These are phyloP conservation scores for Triplophysa yarkandensis DNA, from an alignment of 2,797 vertebrate species.

Conservation along the genomic window DNA sequence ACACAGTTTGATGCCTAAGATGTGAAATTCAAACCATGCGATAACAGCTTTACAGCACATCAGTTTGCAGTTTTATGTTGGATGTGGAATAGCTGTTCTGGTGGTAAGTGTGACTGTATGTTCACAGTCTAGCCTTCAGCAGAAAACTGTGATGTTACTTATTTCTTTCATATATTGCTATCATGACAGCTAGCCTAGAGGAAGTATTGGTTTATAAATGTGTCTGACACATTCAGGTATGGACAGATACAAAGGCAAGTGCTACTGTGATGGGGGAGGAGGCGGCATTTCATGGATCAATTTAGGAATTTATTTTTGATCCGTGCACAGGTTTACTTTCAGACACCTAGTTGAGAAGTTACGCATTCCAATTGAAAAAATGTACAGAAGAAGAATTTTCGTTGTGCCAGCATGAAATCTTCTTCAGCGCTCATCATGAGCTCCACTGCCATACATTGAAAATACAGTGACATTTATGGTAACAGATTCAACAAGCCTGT, in stretches of 20 bases:
- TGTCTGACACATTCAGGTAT: constrained; percentile 3
- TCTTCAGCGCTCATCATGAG: too few relatives aligned
- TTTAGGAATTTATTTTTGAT: too few relatives aligned
- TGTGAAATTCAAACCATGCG: background rate
- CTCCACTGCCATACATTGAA: too few relatives aligned
- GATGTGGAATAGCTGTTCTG: background rate
- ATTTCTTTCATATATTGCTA: background rate
- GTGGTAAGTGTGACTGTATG: background rate
- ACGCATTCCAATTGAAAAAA: too few relatives aligned
- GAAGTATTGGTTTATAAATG: background rate
- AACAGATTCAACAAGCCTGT: too few relatives aligned
- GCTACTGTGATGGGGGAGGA: background rate
- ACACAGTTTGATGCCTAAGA: background rate
- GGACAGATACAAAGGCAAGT: background rate
- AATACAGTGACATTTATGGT: too few relatives aligned
- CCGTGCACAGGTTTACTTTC: too few relatives aligned
- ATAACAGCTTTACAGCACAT: background rate
- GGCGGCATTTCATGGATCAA: background rate
- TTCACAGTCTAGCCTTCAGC: constrained; percentile 1
- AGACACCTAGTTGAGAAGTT: too few relatives aligned
- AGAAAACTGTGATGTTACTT: constrained; percentile 7
- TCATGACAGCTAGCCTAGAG: constrained; percentile 18
- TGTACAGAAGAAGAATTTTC: too few relatives aligned
- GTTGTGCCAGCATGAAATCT: too few relatives aligned
- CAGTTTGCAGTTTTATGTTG: background rate